phyloP scores from a whole-genome alignment of 2,888 invertebrate species.

The Smittia aterrima region DNA sequence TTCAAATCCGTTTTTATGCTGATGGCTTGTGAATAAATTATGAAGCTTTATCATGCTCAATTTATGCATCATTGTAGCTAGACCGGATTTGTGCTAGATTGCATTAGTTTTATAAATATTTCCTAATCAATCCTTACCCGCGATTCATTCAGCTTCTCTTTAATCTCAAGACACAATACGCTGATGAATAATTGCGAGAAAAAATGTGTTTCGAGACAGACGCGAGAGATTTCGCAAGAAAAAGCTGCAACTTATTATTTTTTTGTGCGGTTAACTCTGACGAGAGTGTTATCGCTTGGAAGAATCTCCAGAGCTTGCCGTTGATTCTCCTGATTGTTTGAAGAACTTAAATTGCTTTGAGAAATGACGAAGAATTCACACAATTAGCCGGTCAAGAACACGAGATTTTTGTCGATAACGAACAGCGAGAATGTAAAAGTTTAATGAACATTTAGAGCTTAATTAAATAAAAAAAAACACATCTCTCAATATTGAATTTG shows the following conservation, averaged over 20 bases:
- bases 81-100: background rate
- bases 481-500: too few relatives aligned
- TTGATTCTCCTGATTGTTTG: too few relatives aligned
- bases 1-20: background rate
- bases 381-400: too few relatives aligned
- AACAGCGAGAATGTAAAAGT: too few relatives aligned
- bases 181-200: constrained; percentile 1
- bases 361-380: too few relatives aligned
- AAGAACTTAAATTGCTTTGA: too few relatives aligned
- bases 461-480: too few relatives aligned
- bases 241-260: background rate
- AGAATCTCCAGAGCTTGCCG: too few relatives aligned
- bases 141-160: background rate
- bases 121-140: background rate
- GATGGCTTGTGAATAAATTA: background rate
- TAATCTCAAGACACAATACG: background rate
- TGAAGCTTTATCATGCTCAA: background rate
- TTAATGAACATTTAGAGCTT: too few relatives aligned
- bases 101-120: background rate
- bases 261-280: background rate
- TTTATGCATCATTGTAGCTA: background rate
- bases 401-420: too few relatives aligned
- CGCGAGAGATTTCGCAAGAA: background rate
- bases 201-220: background rate
- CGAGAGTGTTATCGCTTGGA: background rate